A percentile compares a stretch with the other conserved stretches of the same genome.
These are phyloP conservation scores for Tragelaphus strepsiceros DNA, from an alignment of 2,113 vertebrate species.

Conservation along the genomic window DNA sequence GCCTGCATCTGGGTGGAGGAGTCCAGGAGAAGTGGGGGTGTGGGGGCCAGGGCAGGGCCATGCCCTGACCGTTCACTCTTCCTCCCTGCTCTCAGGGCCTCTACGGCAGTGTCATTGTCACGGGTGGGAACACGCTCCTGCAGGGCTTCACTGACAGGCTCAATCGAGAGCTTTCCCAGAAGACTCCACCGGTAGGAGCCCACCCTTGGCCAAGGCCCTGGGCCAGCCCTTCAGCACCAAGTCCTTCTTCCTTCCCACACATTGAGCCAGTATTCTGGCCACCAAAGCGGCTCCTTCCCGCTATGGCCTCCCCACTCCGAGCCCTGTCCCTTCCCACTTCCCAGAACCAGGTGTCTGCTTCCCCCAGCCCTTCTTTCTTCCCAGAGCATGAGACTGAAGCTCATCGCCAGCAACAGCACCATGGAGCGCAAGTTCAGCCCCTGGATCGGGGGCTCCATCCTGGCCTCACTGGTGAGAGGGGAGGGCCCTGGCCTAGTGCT, in stretches of 20 bases:
- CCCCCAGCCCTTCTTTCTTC: not conserved
- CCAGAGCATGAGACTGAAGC: slow-evolving; percentile 86
- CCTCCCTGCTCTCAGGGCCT: slow-evolving; percentile 73
- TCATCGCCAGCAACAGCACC: slow-evolving; percentile 86
- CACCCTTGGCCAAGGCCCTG: not conserved
- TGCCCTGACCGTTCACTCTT: not conserved
- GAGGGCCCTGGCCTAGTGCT: not conserved
- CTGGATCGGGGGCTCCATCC: slow-evolving; percentile 86
- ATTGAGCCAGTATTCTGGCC: not conserved
- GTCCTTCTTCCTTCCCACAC: not conserved
- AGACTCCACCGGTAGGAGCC: slow-evolving; percentile 82
- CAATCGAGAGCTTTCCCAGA: slow-evolving; percentile 84
- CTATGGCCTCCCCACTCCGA: not conserved
- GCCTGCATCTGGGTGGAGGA: not conserved
- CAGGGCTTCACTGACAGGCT: slow-evolving; percentile 86
- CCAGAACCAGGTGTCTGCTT: not conserved
- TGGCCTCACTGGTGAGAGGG: slow-evolving; percentile 83
- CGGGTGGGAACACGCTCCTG: slow-evolving; percentile 82
- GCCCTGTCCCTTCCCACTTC: not conserved
- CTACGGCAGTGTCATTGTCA: slow-evolving; percentile 83
- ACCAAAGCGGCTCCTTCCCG: not conserved
- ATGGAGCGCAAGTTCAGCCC: slow-evolving; percentile 87
- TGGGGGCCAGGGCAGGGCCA: not conserved
- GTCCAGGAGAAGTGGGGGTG: too few relatives aligned
- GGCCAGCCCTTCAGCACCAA: not conserved